Evolutionary conservation across 2,888 invertebrate species (phyloP), one percentile per base, ranked within the genome.

Genomic region (Pristionchus fissidentatus): DNA sequence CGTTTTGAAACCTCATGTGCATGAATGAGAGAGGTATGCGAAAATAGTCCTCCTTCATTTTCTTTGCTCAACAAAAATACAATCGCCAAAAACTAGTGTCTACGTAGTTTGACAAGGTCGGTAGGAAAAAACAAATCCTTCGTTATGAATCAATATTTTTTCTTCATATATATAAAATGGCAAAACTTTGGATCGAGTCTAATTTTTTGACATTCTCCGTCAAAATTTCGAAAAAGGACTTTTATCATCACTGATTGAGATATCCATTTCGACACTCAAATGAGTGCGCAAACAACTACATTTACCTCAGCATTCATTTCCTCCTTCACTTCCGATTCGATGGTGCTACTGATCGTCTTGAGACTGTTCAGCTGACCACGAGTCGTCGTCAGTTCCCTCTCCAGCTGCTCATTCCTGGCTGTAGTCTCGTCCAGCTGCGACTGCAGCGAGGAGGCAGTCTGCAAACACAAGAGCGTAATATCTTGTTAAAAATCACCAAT

Each of bases 311-410:
- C 46, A 15, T 46, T 19, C 29, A 46, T 15, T 46, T 46, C 29
- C 26, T 75, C 29, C 46, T n/a, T 75, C 2, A 75, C 46, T 46
- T 75, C 10, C 0, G 46, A 75, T 13, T 75, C 26, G 26, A 75
- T 46, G 26, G 46, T 75, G 26, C 46, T 46, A 75, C 46, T 43
- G 46, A 75, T 49, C 41, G 43, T 49, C 75, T 75, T 75, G 46
- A 75, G 46, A 75, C 46, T 75, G 4, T 46, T 49, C 75, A 49
- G 29, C 41, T 49, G 43, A 15, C 26, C 46, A 19, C 75, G 43
- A 15, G 75, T 29, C 43, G 4, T 46, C 1, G 15, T 38, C 29
- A 75, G 26, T 13, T 75, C 75, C 46, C 46, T 75, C 75, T 75
- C 75, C 75, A 75, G 26, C 26, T n/a, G 19, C 46, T 75, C 46